Evolutionary conservation across 2,797 vertebrate genomes (phyloP).

Genomic region (Pangasius sanitwongsei): DNA sequence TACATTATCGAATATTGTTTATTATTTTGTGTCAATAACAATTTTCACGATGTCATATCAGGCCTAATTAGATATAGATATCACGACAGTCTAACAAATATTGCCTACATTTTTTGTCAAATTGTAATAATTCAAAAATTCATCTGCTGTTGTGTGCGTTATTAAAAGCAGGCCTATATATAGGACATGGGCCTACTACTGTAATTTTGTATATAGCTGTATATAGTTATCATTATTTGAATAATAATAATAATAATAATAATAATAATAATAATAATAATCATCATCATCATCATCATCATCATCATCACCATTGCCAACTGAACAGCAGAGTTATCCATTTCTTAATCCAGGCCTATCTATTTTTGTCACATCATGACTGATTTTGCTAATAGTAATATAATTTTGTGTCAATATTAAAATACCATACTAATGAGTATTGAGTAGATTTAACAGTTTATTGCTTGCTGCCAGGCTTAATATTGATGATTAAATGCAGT

Average conservation of each 20-base stretch:
- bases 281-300: not conserved
- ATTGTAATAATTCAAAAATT: not conserved
- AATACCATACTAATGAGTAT: not conserved
- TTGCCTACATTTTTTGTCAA: not conserved
- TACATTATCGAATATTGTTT: not conserved
- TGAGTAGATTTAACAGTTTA: not conserved
- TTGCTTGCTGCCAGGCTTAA: not conserved
- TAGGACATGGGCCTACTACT: not conserved
- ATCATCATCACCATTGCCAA: not conserved
- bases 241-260: not conserved
- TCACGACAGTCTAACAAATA: not conserved
- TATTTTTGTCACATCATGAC: conserved; percentile 78
- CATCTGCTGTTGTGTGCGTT: not conserved
- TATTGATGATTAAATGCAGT: not conserved
- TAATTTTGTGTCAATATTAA: not conserved
- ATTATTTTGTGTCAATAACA: not conserved
- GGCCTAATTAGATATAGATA: not conserved
- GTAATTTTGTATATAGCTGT: not conserved
- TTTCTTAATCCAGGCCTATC: not conserved
- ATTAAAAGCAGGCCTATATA: not conserved
- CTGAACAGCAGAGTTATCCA: not conserved
- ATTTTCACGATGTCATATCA: not conserved
- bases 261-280: not conserved
- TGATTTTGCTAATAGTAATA: conserved; percentile 61
- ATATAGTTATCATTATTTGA: not conserved